Conservation (phyloP, 1,140 invertebrate genomes). For the Musca vetustissima region DNA sequence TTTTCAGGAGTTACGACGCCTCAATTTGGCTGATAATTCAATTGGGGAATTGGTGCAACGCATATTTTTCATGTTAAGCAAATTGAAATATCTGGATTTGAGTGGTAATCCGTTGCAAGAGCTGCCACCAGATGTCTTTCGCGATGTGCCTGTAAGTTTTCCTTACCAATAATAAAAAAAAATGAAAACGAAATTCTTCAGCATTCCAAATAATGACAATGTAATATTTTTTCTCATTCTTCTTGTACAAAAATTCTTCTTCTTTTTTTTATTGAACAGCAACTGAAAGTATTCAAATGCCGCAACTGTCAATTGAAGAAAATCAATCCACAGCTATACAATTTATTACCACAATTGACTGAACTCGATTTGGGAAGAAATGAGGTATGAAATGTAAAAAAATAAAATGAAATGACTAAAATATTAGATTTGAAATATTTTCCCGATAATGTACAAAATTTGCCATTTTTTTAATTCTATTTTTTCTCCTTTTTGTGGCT, state of each 20-base stretch:
- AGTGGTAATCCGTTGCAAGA: constrained; percentile 72
- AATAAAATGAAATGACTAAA: too few species aligned
- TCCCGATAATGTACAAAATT: background rate
- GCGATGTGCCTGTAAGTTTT: constrained; percentile 66
- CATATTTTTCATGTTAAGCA: constrained; percentile 66
- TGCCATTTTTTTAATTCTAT: constrained; percentile 9
- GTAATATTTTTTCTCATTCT: background rate
- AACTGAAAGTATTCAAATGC: constrained; percentile 69
- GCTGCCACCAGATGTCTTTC: constrained; percentile 74
- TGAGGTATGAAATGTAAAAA: constrained; percentile 42
- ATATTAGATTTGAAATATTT: too few species aligned
- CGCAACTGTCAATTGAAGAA: constrained; percentile 68
- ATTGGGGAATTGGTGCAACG: constrained; percentile 68
- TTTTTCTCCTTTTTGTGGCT: constrained; percentile 2
- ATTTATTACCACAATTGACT: constrained; percentile 67
- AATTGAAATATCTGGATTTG: constrained; percentile 70
- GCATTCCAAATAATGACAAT: background rate
- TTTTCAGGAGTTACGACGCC: constrained; percentile 61
- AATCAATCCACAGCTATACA: constrained; percentile 76
- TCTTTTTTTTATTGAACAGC: constrained; percentile 53
- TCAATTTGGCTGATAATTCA: constrained; percentile 71
- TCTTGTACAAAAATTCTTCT: background rate
- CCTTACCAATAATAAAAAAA: too few species aligned
- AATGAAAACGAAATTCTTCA: background rate
- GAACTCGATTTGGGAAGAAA: constrained; percentile 77